Conservation (phyloP, 2,113 vertebrate genomes). For the Phyllostomus discolor region DNA sequence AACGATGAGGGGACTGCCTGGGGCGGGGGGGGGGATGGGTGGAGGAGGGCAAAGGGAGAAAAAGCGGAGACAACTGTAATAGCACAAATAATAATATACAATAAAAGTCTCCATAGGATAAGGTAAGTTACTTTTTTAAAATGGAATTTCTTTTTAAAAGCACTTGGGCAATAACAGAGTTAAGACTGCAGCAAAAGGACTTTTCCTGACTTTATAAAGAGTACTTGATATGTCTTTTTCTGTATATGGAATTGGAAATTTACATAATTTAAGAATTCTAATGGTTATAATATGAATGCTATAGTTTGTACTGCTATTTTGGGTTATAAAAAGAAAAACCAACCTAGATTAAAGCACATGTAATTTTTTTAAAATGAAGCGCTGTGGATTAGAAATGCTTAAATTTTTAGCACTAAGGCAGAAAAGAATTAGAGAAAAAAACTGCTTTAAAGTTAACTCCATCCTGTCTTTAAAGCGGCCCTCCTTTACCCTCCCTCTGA, state of each 20-base stretch:
- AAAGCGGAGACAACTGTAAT: too few relatives aligned
- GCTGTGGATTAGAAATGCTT: background rate
- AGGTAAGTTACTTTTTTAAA: background rate
- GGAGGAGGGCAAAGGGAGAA: too few relatives aligned
- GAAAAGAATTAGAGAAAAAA: background rate
- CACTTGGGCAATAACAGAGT: constrained; percentile 31
- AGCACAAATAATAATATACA: too few relatives aligned
- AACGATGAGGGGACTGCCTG: too few relatives aligned
- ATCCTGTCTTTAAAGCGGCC: background rate
- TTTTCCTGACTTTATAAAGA: constrained; percentile 54
- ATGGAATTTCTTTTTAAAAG: constrained; percentile 2
- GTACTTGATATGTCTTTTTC: constrained; percentile 26
- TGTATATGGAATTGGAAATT: constrained; percentile 50
- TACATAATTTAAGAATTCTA: constrained; percentile 61
- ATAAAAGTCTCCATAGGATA: background rate
- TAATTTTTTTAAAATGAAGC: constrained; percentile 28
- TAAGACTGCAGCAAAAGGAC: constrained; percentile 35
- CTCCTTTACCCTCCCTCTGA: background rate
- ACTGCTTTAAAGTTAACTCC: background rate
- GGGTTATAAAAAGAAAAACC: constrained; percentile 24
- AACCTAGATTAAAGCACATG: constrained; percentile 40
- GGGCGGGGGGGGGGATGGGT: too few relatives aligned
- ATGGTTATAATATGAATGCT: constrained; percentile 40
- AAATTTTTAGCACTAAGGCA: background rate
- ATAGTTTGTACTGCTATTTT: constrained; percentile 49